A percentile compares a stretch with the other conserved stretches of the same genome.
Evolutionary conservation across 2,888 invertebrate species (phyloP).

Genomic region (Parnassius smintheus): DNA sequence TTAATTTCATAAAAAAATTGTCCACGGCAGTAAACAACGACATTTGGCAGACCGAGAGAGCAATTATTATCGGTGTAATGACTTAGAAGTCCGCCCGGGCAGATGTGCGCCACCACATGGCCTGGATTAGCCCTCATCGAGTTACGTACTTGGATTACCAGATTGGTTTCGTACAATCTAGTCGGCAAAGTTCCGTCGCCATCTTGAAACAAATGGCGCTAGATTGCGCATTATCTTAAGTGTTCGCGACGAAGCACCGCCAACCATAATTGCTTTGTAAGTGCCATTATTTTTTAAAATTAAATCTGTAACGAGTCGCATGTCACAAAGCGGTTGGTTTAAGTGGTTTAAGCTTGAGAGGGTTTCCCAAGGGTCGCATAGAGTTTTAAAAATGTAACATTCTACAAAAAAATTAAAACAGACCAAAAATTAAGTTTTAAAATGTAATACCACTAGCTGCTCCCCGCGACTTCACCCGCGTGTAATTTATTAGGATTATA

Average conservation of each 20-base stretch:
- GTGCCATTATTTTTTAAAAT: slow-evolving; percentile 34
- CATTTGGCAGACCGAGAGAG: slow-evolving; percentile 61
- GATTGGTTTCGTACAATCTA: slow-evolving; percentile 42
- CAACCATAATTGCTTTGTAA: slow-evolving; percentile 34
- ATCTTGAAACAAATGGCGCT: slow-evolving; percentile 45
- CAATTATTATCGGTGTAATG: slow-evolving; percentile 74
- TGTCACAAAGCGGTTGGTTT: slow-evolving; percentile 11
- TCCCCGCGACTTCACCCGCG: no score
- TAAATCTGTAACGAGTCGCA: slow-evolving; percentile 32
- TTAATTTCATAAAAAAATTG: no score
- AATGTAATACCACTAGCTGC: no score
- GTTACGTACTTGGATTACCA: slow-evolving; percentile 58
- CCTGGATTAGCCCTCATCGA: slow-evolving; percentile 59
- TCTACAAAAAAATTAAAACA: neutral
- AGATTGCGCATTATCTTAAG: slow-evolving; percentile 46
- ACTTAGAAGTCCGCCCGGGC: slow-evolving; percentile 68
- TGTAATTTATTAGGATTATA: no score
- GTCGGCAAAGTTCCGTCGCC: slow-evolving; percentile 32
- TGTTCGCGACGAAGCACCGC: slow-evolving; percentile 38
- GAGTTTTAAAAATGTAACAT: slow-evolving; percentile 8
- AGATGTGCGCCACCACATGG: slow-evolving; percentile 51
- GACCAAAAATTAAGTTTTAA: neutral
- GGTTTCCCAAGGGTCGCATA: neutral
- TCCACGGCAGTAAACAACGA: slow-evolving; percentile 34
- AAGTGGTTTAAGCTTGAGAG: slow-evolving; percentile 23